These are phyloP conservation scores for Rhopalosiphum padi DNA, from an alignment of 1,140 invertebrate genomes.

Conservation along the genomic window DNA sequence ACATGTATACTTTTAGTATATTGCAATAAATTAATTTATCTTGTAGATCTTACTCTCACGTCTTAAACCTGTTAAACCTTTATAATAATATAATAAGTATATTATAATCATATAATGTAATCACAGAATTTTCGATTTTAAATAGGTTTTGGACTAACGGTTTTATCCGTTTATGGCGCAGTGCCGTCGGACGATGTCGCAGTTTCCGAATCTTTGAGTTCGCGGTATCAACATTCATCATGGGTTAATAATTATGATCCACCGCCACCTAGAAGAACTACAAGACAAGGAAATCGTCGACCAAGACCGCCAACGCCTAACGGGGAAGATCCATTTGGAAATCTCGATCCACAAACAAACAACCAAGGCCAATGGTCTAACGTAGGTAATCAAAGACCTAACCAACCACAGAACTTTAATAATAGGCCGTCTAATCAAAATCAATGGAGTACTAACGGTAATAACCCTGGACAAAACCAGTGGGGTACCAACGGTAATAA, in stretches of 20 bases:
- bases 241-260: no score
- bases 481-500: background rate
- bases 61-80: background rate
- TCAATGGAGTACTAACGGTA: slow-evolving; percentile 19
- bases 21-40: background rate
- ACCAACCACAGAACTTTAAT: background rate
- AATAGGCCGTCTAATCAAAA: background rate
- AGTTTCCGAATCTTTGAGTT: background rate
- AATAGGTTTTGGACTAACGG: background rate
- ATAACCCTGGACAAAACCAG: background rate
- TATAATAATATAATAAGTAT: background rate
- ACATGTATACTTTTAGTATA: background rate
- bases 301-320: background rate
- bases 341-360: background rate
- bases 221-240: background rate
- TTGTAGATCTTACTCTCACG: background rate
- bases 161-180: background rate
- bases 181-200: background rate
- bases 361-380: slow-evolving; percentile 29
- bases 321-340: background rate
- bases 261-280: background rate
- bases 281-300: background rate
- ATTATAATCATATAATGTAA: background rate
- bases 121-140: background rate
- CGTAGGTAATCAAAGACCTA: background rate